A percentile compares a stretch with the other conserved stretches of the same genome.
phyloP scores from a whole-genome alignment of 2,797 vertebrate genomes.

The Euphonia xanthogaster region DNA sequence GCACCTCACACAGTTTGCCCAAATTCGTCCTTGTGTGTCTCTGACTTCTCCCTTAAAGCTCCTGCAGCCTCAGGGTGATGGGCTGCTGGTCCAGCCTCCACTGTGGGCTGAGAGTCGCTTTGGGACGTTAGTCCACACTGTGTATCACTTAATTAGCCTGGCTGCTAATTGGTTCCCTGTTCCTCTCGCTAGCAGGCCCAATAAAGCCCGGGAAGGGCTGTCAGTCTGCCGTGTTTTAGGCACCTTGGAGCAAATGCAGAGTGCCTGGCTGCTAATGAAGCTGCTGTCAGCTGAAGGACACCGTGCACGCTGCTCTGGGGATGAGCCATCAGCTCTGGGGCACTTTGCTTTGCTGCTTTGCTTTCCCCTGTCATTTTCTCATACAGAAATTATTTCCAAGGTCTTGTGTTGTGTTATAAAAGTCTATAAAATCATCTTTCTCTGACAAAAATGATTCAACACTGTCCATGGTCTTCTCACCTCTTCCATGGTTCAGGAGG shows the following conservation, averaged over 20 bases:
- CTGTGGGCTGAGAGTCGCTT: rapidly evolving
- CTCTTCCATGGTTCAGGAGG: neutral
- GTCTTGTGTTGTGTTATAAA: neutral
- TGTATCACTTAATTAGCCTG: neutral
- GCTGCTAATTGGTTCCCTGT: neutral
- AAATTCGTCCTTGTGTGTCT: neutral
- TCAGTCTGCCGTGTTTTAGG: neutral
- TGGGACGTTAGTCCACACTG: neutral
- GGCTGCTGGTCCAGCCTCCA: neutral
- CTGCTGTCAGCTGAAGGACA: neutral
- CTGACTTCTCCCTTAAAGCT: neutral
- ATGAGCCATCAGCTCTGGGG: neutral
- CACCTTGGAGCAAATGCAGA: neutral
- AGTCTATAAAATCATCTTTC: neutral
- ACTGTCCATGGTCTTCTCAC: rapidly evolving
- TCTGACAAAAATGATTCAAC: neutral
- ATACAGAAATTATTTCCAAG: neutral
- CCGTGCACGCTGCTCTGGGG: rapidly evolving
- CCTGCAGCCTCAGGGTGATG: neutral
- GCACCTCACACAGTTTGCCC: neutral
- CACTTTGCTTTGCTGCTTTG: neutral
- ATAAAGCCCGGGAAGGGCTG: neutral
- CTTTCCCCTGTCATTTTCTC: neutral
- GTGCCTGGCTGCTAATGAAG: neutral
- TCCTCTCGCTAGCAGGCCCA: neutral